phyloP scores from a whole-genome alignment of 2,888 invertebrate species.

The Chouioia cunea region DNA sequence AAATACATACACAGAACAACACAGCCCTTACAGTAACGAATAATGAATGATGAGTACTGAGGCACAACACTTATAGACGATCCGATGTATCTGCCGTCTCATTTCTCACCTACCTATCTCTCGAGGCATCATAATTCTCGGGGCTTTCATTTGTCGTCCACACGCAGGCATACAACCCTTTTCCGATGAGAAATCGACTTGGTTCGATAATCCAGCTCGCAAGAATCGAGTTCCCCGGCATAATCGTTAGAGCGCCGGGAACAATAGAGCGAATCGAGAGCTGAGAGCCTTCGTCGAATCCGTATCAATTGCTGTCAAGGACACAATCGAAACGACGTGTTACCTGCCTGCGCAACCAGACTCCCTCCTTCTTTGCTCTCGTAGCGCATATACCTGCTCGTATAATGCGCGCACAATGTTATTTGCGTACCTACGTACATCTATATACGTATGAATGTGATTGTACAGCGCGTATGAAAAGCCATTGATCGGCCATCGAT shows the following conservation, averaged over 20 bases:
- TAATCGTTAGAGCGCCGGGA: constrained; percentile 49
- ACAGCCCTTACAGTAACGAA: constrained; percentile 32
- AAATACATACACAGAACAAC: not conserved
- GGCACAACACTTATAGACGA: constrained; percentile 28
- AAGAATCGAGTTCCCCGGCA: constrained; percentile 30
- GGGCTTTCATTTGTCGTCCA: constrained; percentile 42
- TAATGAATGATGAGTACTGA: constrained; percentile 44
- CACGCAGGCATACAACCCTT: constrained; percentile 44
- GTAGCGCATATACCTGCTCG: too few species aligned
- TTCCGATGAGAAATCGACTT: constrained; percentile 52
- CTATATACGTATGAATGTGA: not conserved
- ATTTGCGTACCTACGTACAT: too few species aligned
- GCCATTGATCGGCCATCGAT: constrained; percentile 53
- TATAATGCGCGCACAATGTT: too few species aligned
- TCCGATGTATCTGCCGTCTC: constrained; percentile 42
- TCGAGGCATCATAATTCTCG: constrained; percentile 32
- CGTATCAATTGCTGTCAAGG: constrained; percentile 63
- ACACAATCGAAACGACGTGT: constrained; percentile 59
- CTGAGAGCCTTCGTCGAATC: constrained; percentile 52
- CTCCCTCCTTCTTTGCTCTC: constrained; percentile 19
- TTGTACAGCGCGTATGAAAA: constrained; percentile 41
- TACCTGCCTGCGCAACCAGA: too few species aligned
- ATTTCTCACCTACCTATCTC: constrained; percentile 41
- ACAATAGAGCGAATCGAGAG: constrained; percentile 29
- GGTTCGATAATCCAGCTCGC: constrained; percentile 35